phyloP scores from a whole-genome alignment of 2,888 invertebrate species.

The Criorhina ranunculi region DNA sequence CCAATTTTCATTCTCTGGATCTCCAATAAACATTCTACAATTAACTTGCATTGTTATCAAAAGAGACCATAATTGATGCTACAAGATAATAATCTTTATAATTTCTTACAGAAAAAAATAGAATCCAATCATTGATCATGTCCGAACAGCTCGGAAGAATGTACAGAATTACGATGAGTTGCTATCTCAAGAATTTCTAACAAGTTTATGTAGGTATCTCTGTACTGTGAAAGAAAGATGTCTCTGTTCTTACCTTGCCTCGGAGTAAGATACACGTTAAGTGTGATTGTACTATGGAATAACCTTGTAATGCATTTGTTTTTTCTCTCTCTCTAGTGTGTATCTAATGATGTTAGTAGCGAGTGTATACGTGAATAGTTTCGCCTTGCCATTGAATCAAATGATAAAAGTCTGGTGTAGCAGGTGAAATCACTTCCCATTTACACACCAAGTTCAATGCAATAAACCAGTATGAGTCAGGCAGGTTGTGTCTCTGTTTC shows the following conservation, averaged over 20 bases:
- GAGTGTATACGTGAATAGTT: constrained; percentile 21
- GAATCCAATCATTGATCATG: constrained; percentile 37
- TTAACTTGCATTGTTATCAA: constrained; percentile 20
- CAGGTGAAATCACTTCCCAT: constrained; percentile 60
- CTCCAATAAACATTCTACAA: neutral
- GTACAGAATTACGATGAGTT: constrained; percentile 27
- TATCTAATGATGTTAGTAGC: constrained; percentile 25
- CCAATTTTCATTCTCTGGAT: constrained; percentile 22
- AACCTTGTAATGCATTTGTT: constrained; percentile 19
- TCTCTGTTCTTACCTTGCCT: constrained; percentile 5
- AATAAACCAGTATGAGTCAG: constrained; percentile 46
- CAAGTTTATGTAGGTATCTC: constrained; percentile 35
- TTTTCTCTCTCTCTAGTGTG: neutral
- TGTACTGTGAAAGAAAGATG: constrained; percentile 9
- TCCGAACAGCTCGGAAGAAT: constrained; percentile 39
- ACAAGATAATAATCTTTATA: constrained; percentile 9
- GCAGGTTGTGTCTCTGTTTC: constrained; percentile 34
- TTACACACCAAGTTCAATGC: constrained; percentile 44
- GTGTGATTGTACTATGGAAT: constrained; percentile 20
- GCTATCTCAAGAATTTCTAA: constrained; percentile 51
- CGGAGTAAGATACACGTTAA: constrained; percentile 33
- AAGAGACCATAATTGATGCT: constrained; percentile 20
- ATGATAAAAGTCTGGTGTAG: constrained; percentile 34
- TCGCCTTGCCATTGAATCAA: constrained; percentile 56
- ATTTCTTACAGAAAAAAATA: constrained; percentile 14